These are phyloP conservation scores for Scelioninae gen. 2 DNA, from an alignment of 2,888 invertebrate genomes.

Conservation along the genomic window DNA sequence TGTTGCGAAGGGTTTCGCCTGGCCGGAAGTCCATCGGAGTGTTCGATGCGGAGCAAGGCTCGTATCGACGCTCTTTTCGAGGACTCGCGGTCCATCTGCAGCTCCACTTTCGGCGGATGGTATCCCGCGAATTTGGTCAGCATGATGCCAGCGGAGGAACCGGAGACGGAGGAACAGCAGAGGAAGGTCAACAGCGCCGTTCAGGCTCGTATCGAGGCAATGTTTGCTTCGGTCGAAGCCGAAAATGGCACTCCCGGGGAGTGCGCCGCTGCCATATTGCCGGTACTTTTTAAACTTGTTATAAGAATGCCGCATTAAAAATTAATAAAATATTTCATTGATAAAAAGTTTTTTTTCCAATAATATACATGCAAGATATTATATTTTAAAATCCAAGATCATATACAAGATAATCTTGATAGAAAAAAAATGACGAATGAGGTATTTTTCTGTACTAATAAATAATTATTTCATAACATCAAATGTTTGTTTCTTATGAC, in stretches of 20 bases:
- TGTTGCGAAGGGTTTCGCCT: slow-evolving; percentile 72
- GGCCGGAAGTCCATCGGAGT: slow-evolving; percentile 71
- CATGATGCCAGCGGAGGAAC: slow-evolving; percentile 43
- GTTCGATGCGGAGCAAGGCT: slow-evolving; percentile 73
- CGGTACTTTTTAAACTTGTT: too few relatives aligned
- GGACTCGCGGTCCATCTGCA: slow-evolving; percentile 79
- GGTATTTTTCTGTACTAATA: too few relatives aligned
- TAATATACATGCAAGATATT: too few relatives aligned
- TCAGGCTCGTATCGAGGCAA: slow-evolving; percentile 90
- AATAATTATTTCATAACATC: too few relatives aligned
- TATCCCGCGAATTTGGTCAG: slow-evolving; percentile 58
- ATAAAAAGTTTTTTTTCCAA: too few relatives aligned
- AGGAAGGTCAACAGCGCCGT: slow-evolving; percentile 82
- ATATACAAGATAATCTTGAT: too few relatives aligned
- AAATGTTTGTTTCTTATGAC: too few relatives aligned
- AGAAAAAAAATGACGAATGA: too few relatives aligned
- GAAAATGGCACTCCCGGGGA: slow-evolving; percentile 72
- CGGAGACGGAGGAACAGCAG: slow-evolving; percentile 67
- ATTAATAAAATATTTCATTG: too few relatives aligned
- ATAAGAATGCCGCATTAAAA: too few relatives aligned
- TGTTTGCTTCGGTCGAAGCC: slow-evolving; percentile 79
- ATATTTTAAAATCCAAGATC: too few relatives aligned
- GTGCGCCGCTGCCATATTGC: slow-evolving; percentile 71
- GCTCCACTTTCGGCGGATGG: slow-evolving; percentile 71
- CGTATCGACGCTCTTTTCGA: slow-evolving; percentile 90